Evolutionary conservation across 2,888 invertebrate species (phyloP).

Genomic region (Eubasilissa splendida): DNA sequence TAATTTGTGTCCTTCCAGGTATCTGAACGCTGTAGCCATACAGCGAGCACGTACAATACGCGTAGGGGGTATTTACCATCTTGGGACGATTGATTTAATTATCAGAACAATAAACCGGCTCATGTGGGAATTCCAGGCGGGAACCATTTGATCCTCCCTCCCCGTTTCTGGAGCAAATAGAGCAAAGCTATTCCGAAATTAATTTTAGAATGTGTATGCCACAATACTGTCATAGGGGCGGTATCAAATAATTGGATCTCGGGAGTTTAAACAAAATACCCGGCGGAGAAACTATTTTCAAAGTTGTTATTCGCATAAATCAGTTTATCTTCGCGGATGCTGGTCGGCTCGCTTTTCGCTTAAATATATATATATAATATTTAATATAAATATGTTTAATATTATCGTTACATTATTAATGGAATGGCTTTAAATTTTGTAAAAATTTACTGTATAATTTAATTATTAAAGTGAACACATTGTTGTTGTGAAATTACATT

Average conservation of each 20-base stretch:
- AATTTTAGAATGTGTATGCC: slow-evolving; percentile 10
- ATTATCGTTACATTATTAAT: too few species aligned
- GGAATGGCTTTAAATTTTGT: too few species aligned
- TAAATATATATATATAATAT: too few species aligned
- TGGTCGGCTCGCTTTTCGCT: too few species aligned
- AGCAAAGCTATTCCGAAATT: slow-evolving; percentile 3
- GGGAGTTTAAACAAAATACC: slow-evolving; percentile 4
- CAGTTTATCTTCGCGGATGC: not conserved
- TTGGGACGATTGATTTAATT: slow-evolving; percentile 15
- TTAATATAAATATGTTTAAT: too few species aligned
- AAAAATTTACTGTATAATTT: too few species aligned
- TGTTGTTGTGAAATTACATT: too few species aligned
- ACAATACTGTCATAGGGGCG: slow-evolving; percentile 2
- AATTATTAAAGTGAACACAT: too few species aligned
- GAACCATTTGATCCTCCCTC: slow-evolving; percentile 3
- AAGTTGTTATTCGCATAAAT: not conserved
- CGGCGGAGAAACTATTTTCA: slow-evolving; percentile 1
- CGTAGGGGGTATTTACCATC: not conserved
- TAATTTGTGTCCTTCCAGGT: too few species aligned
- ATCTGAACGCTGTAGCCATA: not conserved
- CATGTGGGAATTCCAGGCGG: not conserved
- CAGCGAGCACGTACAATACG: not conserved
- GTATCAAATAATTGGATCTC: slow-evolving; percentile 16
- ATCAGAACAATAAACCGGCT: slow-evolving; percentile 8
- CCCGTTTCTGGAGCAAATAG: slow-evolving; percentile 4